A percentile compares a stretch with the other conserved stretches of the same genome.
Evolutionary conservation across 2,888 invertebrate species (phyloP).

Genomic region (Dryadula phaetusa): DNA sequence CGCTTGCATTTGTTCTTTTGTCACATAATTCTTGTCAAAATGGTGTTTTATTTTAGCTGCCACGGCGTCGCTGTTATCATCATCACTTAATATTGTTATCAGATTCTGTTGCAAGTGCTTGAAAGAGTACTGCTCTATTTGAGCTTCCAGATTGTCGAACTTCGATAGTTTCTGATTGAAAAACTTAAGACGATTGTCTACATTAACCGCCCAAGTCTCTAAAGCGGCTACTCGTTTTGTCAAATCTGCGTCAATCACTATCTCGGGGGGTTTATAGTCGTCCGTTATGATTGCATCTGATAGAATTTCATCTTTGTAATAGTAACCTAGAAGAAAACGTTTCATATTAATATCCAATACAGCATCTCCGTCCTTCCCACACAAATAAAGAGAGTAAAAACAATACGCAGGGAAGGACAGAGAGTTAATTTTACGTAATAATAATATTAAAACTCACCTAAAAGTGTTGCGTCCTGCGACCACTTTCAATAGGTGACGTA

Average conservation of each 20-base stretch:
- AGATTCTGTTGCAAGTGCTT: conserved; percentile 82
- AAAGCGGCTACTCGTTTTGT: conserved; percentile 70
- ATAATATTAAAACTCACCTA: conserved; percentile 74
- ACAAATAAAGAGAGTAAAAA: conserved; percentile 56
- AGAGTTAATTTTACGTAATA: conserved; percentile 67
- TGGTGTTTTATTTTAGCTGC: conserved; percentile 83
- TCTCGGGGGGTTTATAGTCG: conserved; percentile 65
- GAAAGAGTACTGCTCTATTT: conserved; percentile 82
- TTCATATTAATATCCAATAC: conserved; percentile 31
- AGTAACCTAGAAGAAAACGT: conserved; percentile 68
- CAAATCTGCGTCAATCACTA: conserved; percentile 63
- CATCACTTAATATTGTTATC: conserved; percentile 79
- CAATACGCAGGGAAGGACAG: conserved; percentile 85
- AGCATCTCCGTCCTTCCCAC: conserved; percentile 79
- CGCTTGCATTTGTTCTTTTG: conserved; percentile 85
- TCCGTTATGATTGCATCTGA: conserved; percentile 57
- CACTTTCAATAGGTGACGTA: conserved; percentile 80
- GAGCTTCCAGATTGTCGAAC: conserved; percentile 72
- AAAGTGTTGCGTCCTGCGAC: conserved; percentile 76
- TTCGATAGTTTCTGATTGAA: conserved; percentile 82
- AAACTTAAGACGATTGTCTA: conserved; percentile 80
- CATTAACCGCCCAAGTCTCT: conserved; percentile 77
- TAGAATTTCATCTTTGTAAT: conserved; percentile 55
- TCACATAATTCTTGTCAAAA: conserved; percentile 85
- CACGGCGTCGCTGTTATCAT: conserved; percentile 65